phyloP scores from a whole-genome alignment of 2,888 invertebrate genomes.

The Melanophora roralis region DNA sequence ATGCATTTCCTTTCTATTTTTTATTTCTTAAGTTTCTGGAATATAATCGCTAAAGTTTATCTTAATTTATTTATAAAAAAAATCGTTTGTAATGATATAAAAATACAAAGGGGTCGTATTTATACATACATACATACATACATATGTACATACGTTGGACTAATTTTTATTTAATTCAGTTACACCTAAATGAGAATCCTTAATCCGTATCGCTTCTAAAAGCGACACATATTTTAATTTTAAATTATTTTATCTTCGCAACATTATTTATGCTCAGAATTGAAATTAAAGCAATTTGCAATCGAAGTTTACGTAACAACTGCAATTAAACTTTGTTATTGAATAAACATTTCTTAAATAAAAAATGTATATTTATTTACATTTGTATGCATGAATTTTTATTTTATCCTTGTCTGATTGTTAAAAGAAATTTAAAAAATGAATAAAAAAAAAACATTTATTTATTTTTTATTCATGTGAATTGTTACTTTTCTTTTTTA shows the following conservation, averaged over 20 bases:
- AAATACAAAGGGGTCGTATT: too few relatives aligned
- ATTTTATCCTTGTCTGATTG: not conserved
- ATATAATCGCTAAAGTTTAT: too few relatives aligned
- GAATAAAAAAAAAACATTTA: not conserved
- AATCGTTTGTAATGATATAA: too few relatives aligned
- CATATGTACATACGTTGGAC: too few relatives aligned
- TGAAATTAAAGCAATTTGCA: constrained; percentile 34
- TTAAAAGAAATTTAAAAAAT: not conserved
- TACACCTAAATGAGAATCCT: too few relatives aligned
- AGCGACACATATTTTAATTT: constrained; percentile 32
- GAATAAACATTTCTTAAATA: not conserved
- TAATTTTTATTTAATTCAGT: too few relatives aligned
- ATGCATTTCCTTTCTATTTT: too few relatives aligned
- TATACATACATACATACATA: too few relatives aligned
- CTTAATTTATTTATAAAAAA: too few relatives aligned
- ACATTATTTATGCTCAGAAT: not conserved
- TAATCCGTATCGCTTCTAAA: too few relatives aligned
- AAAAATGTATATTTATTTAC: constrained; percentile 18
- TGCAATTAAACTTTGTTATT: constrained; percentile 18
- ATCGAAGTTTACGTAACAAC: constrained; percentile 29
- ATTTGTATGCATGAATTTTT: too few relatives aligned
- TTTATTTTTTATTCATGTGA: constrained; percentile 1
- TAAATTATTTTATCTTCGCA: not conserved
- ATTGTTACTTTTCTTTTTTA: not conserved
- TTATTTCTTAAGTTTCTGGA: too few relatives aligned